Evolutionary conservation across 2,797 vertebrate genomes (phyloP), one percentile per base, ranked within the genome.

Genomic region (Atherinosoma microstoma): DNA sequence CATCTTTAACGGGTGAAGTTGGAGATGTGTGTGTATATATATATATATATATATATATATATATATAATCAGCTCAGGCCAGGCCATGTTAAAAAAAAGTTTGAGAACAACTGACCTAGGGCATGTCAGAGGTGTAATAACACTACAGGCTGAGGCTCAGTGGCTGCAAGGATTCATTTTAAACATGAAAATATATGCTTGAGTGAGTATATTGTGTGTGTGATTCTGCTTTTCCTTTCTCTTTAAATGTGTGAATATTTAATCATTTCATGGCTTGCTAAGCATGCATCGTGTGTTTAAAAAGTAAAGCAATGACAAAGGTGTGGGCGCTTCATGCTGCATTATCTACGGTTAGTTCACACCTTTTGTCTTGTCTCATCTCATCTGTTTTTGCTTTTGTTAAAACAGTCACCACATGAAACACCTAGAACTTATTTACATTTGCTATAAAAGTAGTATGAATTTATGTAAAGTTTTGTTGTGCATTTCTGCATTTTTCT

Each of bases 201-300:
- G 36, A 83, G 61, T 77, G 56, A 77, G 72, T 80, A 49, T 29
- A 73, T 69, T 58, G 54, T 64, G 27, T 69, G 38, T 42, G 49
- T 75, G 66, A 86, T 75, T 58, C 70, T 82, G 45, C 16, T 58
- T 27, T 27, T 47, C 47, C 58, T 18, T 34, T 74, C 40, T 61
- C 57, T 84, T 62, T 73, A 64, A n/a, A n/a, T n/a, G 11, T 69
- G 61, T 78, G 72, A 84, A 87, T 87, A 68, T 83, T 78, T 80
- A 63, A 84, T 80, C 10, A 58, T 34, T 70, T 64, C 68, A 73
- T 79, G 66, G 38, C 22, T 22, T 77, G 66, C 72, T 77, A 59
- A 64, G 58, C 54, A 58, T 71, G 68, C 65, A 64, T 59, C 70
- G 60, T 70, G 53, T 66, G 45, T 76, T 84, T 70, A 75, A 80